Conservation (phyloP, 2,797 vertebrate genomes). For the Molossus alvarezi region DNA sequence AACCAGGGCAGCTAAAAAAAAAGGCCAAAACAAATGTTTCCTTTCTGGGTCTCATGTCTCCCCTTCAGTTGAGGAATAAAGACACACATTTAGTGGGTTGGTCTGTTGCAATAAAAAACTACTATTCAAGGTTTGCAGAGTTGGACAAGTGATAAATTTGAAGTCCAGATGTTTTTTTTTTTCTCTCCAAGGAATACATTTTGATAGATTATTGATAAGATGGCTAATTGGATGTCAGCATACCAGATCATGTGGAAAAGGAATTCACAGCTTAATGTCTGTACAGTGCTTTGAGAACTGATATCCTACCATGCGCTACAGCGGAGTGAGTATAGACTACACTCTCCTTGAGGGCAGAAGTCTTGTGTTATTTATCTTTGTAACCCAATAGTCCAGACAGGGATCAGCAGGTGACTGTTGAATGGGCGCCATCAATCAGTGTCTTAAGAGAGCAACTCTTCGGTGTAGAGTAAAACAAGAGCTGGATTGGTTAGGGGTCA, state of each 20-base stretch:
- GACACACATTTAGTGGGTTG: constrained; percentile 84
- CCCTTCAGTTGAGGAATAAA: constrained; percentile 87
- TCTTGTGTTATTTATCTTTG: background rate
- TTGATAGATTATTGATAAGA: constrained; percentile 27
- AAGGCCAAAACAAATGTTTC: constrained; percentile 90
- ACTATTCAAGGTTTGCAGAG: constrained; percentile 81
- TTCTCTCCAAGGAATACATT: background rate
- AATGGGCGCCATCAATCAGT: background rate
- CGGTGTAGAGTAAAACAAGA: background rate
- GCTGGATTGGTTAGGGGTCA: background rate
- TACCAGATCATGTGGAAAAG: constrained; percentile 16
- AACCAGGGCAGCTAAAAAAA: constrained; percentile 82
- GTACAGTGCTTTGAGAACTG: background rate
- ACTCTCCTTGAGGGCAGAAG: background rate
- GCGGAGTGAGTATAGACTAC: background rate
- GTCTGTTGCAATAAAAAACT: constrained; percentile 81
- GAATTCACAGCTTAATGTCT: background rate
- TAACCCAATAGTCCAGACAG: background rate
- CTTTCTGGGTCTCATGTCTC: constrained; percentile 87
- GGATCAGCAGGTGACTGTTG: background rate
- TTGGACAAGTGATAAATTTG: constrained; percentile 63
- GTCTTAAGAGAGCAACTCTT: background rate
- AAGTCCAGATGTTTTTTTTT: background rate
- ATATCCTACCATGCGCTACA: too few relatives aligned
- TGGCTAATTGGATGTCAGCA: background rate